A percentile compares a stretch with the other conserved stretches of the same genome.
Conservation (phyloP, 2,797 vertebrate species). For the Enteromius thamalakanensis region DNA sequence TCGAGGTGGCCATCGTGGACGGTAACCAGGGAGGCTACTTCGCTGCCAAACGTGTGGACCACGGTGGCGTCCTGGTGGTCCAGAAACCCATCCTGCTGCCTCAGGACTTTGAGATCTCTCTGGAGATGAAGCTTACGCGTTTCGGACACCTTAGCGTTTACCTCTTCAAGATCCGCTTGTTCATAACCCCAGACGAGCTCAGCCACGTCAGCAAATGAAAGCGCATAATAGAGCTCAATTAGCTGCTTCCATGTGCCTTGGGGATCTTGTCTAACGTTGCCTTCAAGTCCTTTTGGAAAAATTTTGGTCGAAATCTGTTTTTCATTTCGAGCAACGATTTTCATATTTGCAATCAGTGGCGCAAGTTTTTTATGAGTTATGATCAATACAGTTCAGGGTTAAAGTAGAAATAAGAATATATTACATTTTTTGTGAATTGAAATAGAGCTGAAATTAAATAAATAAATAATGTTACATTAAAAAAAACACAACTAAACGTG, state of each 20-base stretch:
- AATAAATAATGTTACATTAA: neutral
- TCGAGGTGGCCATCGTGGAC: constrained; percentile 87
- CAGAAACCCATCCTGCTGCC: constrained; percentile 82
- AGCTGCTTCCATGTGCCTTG: neutral
- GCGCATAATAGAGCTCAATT: neutral
- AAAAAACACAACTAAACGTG: neutral
- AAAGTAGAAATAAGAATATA: neutral
- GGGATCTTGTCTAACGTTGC: neutral
- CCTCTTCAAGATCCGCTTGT: constrained; percentile 90
- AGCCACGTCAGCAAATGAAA: constrained; percentile 62
- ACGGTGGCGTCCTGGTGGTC: constrained; percentile 88
- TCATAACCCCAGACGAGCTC: constrained; percentile 86
- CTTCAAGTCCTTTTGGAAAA: constrained; percentile 1
- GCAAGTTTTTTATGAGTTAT: neutral
- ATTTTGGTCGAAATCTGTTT: neutral
- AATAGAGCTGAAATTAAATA: neutral
- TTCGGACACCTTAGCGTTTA: constrained; percentile 84
- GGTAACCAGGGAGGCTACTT: constrained; percentile 93
- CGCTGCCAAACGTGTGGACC: constrained; percentile 79
- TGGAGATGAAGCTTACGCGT: constrained; percentile 89
- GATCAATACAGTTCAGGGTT: neutral
- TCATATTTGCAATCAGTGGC: neutral
- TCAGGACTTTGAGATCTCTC: constrained; percentile 88
- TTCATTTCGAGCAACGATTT: too few species aligned
- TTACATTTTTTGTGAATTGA: neutral